phyloP scores from a whole-genome alignment of 1,140 invertebrate species.

The Diprion similis region DNA sequence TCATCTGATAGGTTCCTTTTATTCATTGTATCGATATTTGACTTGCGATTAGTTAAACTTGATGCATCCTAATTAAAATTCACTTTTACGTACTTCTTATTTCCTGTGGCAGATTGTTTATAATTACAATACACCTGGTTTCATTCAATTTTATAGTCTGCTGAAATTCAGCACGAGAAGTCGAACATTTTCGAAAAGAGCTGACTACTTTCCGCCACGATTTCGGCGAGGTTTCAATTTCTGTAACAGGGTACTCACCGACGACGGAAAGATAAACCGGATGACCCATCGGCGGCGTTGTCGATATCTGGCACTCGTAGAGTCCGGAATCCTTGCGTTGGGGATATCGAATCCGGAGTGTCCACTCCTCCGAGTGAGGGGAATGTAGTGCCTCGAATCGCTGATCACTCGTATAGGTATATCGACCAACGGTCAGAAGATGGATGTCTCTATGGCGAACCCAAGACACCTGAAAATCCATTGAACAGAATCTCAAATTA shows the following conservation, averaged over 20 bases:
- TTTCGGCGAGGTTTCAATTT: no score
- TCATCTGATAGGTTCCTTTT: no score
- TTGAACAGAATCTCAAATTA: neutral
- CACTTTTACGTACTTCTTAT: no score
- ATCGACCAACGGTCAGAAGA: constrained; percentile 65
- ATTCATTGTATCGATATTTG: no score
- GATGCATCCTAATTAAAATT: no score
- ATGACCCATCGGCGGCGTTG: constrained; percentile 78
- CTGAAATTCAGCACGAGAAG: no score
- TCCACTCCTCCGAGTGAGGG: constrained; percentile 68
- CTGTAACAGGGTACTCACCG: constrained; percentile 62
- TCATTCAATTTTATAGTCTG: no score
- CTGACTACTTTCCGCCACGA: no score
- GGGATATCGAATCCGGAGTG: constrained; percentile 70
- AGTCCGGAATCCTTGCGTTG: constrained; percentile 74
- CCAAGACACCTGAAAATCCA: constrained; percentile 66
- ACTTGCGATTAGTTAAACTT: no score
- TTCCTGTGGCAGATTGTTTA: no score
- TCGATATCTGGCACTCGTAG: constrained; percentile 83
- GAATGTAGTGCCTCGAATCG: constrained; percentile 65
- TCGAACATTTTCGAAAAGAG: no score
- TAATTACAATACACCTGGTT: no score
- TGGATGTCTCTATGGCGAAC: constrained; percentile 64
- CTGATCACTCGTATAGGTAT: constrained; percentile 68
- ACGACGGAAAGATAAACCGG: constrained; percentile 75